Evolutionary conservation across 1,140 invertebrate species (phyloP), one percentile per base, ranked within the genome.

Genomic region (Ostrea edulis): DNA sequence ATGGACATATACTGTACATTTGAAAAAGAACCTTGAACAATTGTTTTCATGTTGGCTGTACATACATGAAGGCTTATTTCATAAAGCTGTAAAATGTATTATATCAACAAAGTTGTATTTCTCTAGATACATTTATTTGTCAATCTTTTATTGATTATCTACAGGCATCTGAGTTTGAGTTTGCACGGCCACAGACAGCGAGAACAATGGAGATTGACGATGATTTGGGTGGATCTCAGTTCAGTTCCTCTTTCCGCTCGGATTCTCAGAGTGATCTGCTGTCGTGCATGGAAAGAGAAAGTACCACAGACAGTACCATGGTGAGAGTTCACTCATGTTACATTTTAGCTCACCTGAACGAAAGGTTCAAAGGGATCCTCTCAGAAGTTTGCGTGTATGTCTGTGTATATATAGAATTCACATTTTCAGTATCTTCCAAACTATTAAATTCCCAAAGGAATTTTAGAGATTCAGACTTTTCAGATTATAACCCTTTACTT

Each of bases 121-220:
- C 14, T 81, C 1, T 29, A 29, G 8, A 9, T 77, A 12, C 14
- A 35, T 81, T 81, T 29, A 22, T 77, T 22, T 25, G 11, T 0
- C 25, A 12, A 0, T 77, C 20, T 77, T 44, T 77, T 77, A 77
- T 44, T 81, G 8, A 22, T 83, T 20, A 2, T 54, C 81, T 25
- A 29, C 68, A 77, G 68, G 35, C 92, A 62, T 91, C 92, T 82
- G 89, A 87, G 71, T 86, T 91, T 82, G 90, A 89, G 35, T 44
- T 44, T 1, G 85, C 86, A 8, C 86, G 92, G 20, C 89, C 92
- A 9, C 88, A 88, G 82, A 91, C 93, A 83, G 93, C 93, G 0
- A 90, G 92, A 86, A 93, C 92, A 0, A 88, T 94, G 14, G 93
- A 94, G 88, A 94, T 94, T 62, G 93, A 94, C 14, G 91, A 91